Base-by-base conservation (phyloP, 2,113 vertebrate genomes). In the Poeciliopsis prolifica region DNA sequence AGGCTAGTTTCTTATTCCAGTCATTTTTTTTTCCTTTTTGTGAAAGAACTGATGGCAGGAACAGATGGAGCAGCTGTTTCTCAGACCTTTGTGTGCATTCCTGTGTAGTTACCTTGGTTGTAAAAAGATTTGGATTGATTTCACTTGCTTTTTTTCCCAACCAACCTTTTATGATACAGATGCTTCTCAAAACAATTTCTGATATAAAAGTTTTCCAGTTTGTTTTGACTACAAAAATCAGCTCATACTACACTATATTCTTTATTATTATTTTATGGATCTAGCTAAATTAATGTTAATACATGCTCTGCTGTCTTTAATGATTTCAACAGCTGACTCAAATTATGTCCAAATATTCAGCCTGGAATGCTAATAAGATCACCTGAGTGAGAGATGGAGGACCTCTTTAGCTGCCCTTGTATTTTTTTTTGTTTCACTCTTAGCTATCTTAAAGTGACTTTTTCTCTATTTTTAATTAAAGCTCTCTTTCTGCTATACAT, bases 21-120 rank as follows among this genome's bases (percentile, higher is more conserved):
- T 81, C 65, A 81, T 87, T 86, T 89, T 87, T 86, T 89, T 37
- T 89, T 10, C 88, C 67, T 67, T 80, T 37, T 85, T 74, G 70
- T 65, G 74, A 31, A 74, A 74, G 72, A 85, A 78, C 69, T 85
- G 77, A 89, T 74, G 84, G 82, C 69, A 80, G 70, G 79, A 93
- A 84, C 93, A 94, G 90, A 92, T 90, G 91, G 87, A 70, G 76
- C 80, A 92, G 90, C 92, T 92, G 90, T 90, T 85, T 92, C 73
- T 81, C 70, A 81, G 86, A 92, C 88, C 77, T 91, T 80, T 79
- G 69, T 87, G 83, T 85, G 89, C 88, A 91, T 93, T 92, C 88
- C 86, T 87, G 79, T 85, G 80, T 72, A 83, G 90, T 88, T 86
- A 54, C 90, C 77, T 77, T 33, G 73, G 72, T 85, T 79, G 72